Evolutionary conservation across 2,797 vertebrate genomes (phyloP).

Genomic region (Parauchenoglanis punctatus): DNA sequence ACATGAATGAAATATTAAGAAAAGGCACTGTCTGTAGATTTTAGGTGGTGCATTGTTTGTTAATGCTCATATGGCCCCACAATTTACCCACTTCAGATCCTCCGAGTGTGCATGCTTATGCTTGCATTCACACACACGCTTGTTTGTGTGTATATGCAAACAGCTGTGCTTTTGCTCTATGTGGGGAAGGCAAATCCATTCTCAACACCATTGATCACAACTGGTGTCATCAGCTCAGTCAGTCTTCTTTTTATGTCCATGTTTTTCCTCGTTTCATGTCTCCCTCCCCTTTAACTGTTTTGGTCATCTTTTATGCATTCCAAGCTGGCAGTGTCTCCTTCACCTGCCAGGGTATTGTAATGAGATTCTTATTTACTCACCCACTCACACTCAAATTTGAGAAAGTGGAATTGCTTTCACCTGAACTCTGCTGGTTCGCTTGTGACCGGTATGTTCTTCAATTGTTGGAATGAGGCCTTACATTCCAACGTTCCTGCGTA

Average conservation of each 20-base stretch:
- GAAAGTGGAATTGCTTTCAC: constrained; percentile 60
- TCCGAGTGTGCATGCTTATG: not conserved
- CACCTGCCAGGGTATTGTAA: constrained; percentile 79
- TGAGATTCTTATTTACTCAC: constrained; percentile 55
- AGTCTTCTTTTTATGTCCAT: not conserved
- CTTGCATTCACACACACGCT: not conserved
- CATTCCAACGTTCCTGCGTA: constrained; percentile 26
- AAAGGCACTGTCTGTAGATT: constrained; percentile 29
- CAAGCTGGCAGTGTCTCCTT: constrained; percentile 77
- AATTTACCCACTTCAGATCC: constrained; percentile 34
- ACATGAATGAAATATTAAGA: not conserved
- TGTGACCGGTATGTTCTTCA: constrained; percentile 33
- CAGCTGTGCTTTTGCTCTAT: constrained; percentile 20
- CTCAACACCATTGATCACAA: constrained; percentile 8
- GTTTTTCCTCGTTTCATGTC: not conserved
- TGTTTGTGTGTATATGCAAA: constrained; percentile 26
- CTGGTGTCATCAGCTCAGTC: constrained; percentile 27
- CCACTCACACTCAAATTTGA: constrained; percentile 21
- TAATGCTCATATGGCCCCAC: constrained; percentile 38
- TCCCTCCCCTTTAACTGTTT: not conserved
- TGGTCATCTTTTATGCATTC: constrained; percentile 67
- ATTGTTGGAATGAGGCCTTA: constrained; percentile 20
- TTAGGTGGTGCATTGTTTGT: constrained; percentile 41
- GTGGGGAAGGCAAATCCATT: not conserved
- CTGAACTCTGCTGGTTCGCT: constrained; percentile 35